Conservation (phyloP, 2,888 invertebrate genomes). For the Schizaphis graminum region DNA sequence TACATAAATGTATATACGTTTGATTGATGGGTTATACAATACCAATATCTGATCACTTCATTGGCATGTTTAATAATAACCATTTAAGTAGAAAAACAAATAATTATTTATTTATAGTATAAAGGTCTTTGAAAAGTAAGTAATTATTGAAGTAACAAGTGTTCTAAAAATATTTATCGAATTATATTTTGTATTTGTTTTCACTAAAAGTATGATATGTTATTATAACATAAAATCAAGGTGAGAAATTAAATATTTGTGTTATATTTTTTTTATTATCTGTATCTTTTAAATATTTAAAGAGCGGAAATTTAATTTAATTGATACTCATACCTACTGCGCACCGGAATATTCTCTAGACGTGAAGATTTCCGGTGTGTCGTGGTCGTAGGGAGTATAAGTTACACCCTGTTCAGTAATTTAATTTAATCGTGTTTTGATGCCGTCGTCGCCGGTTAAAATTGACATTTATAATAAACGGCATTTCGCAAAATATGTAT, state of each 20-base stretch:
- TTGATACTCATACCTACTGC: not conserved
- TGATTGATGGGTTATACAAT: not conserved
- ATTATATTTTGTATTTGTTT: not conserved
- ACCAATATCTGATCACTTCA: not conserved
- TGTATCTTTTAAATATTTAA: not conserved
- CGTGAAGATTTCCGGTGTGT: conserved; percentile 37
- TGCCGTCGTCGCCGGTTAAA: not conserved
- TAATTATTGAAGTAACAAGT: not conserved
- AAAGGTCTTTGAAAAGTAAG: not conserved
- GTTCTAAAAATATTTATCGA: not conserved
- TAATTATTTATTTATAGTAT: not conserved
- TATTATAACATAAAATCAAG: not conserved
- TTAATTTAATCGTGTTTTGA: not conserved
- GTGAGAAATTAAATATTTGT: not conserved
- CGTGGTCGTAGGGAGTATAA: not conserved
- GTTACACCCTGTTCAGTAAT: conserved; percentile 12
- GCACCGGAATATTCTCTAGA: not conserved
- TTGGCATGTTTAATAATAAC: not conserved
- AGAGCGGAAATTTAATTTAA: not conserved
- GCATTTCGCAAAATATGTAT: not conserved
- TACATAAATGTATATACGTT: not conserved
- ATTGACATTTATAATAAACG: not conserved
- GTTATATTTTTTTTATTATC: not conserved
- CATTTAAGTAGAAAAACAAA: not conserved
- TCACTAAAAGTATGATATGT: not conserved